Percentiles rank a stretch among this genome's conserved stretches.
Conservation (phyloP, 2,888 invertebrate genomes). For the Boloria euphrosyne region DNA sequence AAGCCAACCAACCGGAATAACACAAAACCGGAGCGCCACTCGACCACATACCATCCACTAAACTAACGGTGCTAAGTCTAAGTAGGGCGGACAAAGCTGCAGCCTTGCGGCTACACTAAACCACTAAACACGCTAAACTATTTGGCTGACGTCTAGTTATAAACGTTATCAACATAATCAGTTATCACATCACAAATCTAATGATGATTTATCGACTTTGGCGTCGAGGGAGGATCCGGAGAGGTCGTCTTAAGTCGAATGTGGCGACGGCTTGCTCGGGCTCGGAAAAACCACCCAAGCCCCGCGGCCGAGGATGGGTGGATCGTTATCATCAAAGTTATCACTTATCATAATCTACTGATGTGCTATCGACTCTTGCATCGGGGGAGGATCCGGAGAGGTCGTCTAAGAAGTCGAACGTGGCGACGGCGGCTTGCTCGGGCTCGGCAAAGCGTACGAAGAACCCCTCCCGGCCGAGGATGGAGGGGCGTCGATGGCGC, state of each 20-base stretch:
- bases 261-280: constrained; percentile 89
- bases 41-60: constrained; percentile 32
- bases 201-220: constrained; percentile 57
- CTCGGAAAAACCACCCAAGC: constrained; percentile 90
- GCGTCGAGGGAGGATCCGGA: constrained; percentile 72
- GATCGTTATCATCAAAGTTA: constrained; percentile 47
- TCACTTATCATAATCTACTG: constrained; percentile 13
- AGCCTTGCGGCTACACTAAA: constrained; percentile 66
- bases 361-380: constrained; percentile 61
- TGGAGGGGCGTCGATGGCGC: constrained; percentile 84
- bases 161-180: no score
- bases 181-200: constrained; percentile 16
- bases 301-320: constrained; percentile 88
- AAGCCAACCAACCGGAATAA: constrained; percentile 20
- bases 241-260: constrained; percentile 90
- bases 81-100: constrained; percentile 65
- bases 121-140: constrained; percentile 51
- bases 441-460: constrained; percentile 90
- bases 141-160: constrained; percentile 56
- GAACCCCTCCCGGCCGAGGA: constrained; percentile 86
- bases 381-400: constrained; percentile 76
- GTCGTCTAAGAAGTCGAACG: constrained; percentile 91
- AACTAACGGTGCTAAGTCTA: constrained; percentile 46
- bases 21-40: constrained; percentile 35
- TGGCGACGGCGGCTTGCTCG: constrained; percentile 86